These are phyloP conservation scores for Adelphocoris suturalis DNA, from an alignment of 2,888 invertebrate species.

Conservation along the genomic window DNA sequence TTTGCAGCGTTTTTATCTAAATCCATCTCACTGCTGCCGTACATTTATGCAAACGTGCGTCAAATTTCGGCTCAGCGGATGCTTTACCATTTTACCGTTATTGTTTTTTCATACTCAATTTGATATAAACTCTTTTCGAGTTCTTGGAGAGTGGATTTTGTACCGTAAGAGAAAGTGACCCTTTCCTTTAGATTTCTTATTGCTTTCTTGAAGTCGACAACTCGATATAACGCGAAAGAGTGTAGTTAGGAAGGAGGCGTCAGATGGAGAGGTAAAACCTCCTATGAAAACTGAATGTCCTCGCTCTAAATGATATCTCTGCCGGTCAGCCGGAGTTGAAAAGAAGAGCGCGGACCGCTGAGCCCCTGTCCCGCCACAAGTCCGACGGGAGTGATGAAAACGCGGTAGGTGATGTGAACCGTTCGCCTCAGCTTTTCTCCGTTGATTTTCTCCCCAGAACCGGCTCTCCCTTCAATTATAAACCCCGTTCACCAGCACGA, in stretches of 20 bases:
- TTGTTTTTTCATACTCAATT: too few relatives aligned
- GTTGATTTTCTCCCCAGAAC: too few relatives aligned
- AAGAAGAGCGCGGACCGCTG: neutral
- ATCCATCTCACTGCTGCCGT: too few relatives aligned
- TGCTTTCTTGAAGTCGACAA: neutral
- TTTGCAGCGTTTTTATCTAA: too few relatives aligned
- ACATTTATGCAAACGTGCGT: too few relatives aligned
- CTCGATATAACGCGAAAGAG: neutral
- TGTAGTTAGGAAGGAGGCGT: neutral
- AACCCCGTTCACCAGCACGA: constrained; percentile 11
- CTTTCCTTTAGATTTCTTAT: too few relatives aligned
- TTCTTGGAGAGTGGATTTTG: too few relatives aligned
- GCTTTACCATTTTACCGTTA: too few relatives aligned
- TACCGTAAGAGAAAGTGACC: too few relatives aligned
- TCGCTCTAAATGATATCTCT: constrained; percentile 50
- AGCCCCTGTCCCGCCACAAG: neutral
- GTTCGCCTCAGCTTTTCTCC: neutral
- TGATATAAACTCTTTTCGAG: too few relatives aligned
- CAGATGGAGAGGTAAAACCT: neutral
- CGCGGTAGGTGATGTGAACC: constrained; percentile 23
- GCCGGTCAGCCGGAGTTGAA: constrained; percentile 57
- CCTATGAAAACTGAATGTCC: neutral
- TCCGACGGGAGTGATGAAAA: constrained; percentile 28
- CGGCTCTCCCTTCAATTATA: constrained; percentile 36
- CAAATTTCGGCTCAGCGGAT: too few relatives aligned